Evolutionary conservation across 2,888 invertebrate genomes (phyloP), one percentile per base, ranked within the genome.

Genomic region (Eugnorisma glareosa): DNA sequence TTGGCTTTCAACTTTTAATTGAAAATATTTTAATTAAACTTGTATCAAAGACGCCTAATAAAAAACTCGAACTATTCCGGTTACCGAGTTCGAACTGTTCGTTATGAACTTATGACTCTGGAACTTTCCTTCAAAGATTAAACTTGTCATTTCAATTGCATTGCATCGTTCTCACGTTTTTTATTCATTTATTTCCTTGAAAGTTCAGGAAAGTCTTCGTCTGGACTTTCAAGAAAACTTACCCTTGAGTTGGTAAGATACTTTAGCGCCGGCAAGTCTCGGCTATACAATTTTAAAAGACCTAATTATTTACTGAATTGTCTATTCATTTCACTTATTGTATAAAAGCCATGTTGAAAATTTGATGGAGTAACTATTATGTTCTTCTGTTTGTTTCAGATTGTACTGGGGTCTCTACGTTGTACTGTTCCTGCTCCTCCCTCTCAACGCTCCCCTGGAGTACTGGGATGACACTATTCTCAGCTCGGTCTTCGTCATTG

Each of bases 381-480:
- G 13, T 40, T 18, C 3, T 31, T 70, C n/a, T 71, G n/a, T 45
- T 40, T 72, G 10, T 93, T 95, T 13, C 93, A 98, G 98, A 88
- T 97, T 97, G 81, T 98, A 97, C 91, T 98, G 98, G 97, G 86
- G 97, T 0, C 87, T 98, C 0, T 98, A 98, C 90, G 93, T 97
- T 0, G 90, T 98, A 15, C 77, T 98, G 1, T 97, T 98, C 72
- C 90, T 98, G 0, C 90, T 98, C 18, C 92, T 98, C 51, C 98
- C 98, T 1, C 93, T 98, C 28, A 98, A 98, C 91, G 97, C 98
- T 0, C 98, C 98, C 0, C 96, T 98, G 0, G 98, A 98, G 93
- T 98, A 98, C 92, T 98, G 98, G 98, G 97, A 97, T 11, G 98
- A 99, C 87, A 95, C 97, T 0, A 93, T 98, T 1, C 86, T 97